Conservation (phyloP, 2,888 invertebrate genomes). For the Aphodius sticticus region DNA sequence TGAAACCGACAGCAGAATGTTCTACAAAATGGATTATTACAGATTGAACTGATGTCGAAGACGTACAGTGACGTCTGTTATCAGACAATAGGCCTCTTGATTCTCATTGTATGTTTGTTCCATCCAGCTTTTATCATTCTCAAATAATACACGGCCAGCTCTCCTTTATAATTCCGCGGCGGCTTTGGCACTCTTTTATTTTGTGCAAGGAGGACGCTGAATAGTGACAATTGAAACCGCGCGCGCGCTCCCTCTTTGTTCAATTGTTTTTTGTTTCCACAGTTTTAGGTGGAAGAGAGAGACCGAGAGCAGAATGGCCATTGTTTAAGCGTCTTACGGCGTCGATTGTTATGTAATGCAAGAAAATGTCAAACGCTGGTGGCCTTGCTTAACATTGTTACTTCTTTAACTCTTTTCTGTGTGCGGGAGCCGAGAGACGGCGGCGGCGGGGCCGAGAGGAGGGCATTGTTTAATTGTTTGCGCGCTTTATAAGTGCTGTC, state of each 20-base stretch:
- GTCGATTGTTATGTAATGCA: slow-evolving; percentile 56
- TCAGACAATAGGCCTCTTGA: slow-evolving; percentile 57
- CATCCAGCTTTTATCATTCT: slow-evolving; percentile 56
- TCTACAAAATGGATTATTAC: slow-evolving; percentile 45
- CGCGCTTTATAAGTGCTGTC: slow-evolving; percentile 35
- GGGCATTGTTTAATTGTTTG: slow-evolving; percentile 38
- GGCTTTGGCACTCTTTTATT: slow-evolving; percentile 54
- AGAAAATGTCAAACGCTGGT: slow-evolving; percentile 53
- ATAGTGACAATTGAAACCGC: slow-evolving; percentile 59
- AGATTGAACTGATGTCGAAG: slow-evolving; percentile 51
- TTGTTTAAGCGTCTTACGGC: slow-evolving; percentile 57
- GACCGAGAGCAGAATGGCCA: slow-evolving; percentile 52
- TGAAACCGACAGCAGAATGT: too few relatives aligned
- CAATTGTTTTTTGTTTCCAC: slow-evolving; percentile 56
- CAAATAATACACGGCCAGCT: slow-evolving; percentile 54
- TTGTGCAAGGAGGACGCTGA: slow-evolving; percentile 52
- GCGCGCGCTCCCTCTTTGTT: slow-evolving; percentile 50
- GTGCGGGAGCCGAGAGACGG: slow-evolving; percentile 6
- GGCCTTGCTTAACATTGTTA: slow-evolving; percentile 47
- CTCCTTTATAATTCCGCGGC: slow-evolving; percentile 54
- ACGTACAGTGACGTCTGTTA: slow-evolving; percentile 53
- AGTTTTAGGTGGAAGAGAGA: slow-evolving; percentile 46
- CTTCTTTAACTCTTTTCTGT: slow-evolving; percentile 37
- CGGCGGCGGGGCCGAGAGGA: slow-evolving; percentile 27
- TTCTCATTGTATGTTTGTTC: slow-evolving; percentile 58